Conservation (phyloP, 2,113 vertebrate species). For the Pelecanoides urinatrix region DNA sequence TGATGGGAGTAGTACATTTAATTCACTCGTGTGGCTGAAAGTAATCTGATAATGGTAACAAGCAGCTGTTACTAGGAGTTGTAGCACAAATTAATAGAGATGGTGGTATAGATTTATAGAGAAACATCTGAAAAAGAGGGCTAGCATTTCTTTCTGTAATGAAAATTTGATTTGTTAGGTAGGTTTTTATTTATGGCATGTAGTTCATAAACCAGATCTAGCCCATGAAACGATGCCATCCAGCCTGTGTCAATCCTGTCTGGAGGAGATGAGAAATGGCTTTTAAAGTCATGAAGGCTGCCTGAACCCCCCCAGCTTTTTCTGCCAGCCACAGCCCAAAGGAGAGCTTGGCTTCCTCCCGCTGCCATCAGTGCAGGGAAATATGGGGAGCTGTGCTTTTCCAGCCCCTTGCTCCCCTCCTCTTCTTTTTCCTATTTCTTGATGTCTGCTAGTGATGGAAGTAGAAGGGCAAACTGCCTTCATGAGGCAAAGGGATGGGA, state of each 20-base stretch:
- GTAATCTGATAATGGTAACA: neutral
- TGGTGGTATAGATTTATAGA: neutral
- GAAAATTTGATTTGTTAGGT: neutral
- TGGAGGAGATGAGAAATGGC: neutral
- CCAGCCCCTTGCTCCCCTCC: neutral
- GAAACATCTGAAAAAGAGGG: neutral
- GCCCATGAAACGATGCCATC: neutral
- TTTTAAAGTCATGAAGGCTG: neutral
- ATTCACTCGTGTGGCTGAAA: neutral
- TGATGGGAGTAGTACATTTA: neutral
- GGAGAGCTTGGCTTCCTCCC: neutral
- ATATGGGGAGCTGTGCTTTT: neutral
- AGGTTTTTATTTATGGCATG: neutral
- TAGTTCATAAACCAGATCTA: neutral
- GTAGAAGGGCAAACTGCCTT: neutral
- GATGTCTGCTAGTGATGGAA: neutral
- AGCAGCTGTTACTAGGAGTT: neutral
- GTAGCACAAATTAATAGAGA: neutral
- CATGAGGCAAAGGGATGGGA: neutral
- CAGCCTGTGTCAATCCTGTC: neutral
- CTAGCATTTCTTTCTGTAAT: neutral
- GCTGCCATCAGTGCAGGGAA: fast-evolving
- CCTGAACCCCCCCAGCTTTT: neutral
- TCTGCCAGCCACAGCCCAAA: neutral
- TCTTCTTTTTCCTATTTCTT: neutral